Evolutionary conservation across 2,797 vertebrate species (phyloP), one percentile per base, ranked within the genome.

Genomic region (Remorina albescens): DNA sequence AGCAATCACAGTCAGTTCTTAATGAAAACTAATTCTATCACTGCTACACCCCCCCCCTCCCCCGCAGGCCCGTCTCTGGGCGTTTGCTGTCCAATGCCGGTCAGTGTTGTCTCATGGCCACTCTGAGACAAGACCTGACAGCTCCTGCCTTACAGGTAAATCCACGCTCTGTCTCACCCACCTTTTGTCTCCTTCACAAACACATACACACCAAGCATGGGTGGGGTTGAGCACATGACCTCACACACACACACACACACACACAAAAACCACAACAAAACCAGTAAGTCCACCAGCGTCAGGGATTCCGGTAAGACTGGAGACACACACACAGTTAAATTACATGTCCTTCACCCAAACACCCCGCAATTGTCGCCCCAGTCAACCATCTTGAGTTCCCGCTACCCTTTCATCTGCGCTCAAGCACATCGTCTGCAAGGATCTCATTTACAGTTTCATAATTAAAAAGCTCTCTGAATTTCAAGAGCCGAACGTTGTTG

Each of bases 311-410:
- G 78, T 78, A 63, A 84, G 59, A 82, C 65, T 84, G 81, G 82
- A 86, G 86, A 82, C 84, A 74, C 51, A 77, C 73, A 89, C 72
- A 89, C 85, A 81, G 67, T 69, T 46, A 89, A 89, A 91, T 89
- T 86, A 86, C 73, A 88, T 6, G 55, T 79, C 77, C 63, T 59
- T 63, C 60, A 57, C 56, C 36, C 39, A 67, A 81, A 87, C 81
- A 85, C 76, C 76, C 60, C 59, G 67, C 66, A 81, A 84, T 73
- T 84, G 87, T 83, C 75, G 68, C 77, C 71, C 64, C 54, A 72
- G 67, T 61, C 55, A 62, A 75, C 67, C 58, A 62, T 65, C 65
- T 59, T 59, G 67, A 51, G 36, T 69, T 26, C 32, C 64, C 26
- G 47, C 67, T 65, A 53, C 71, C 63, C 81, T 86, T 62, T 89